Percentiles rank a stretch among this genome's conserved stretches.
Conservation (phyloP, 64 coral and sea anemone species). For the Trachythela sp. region DNA sequence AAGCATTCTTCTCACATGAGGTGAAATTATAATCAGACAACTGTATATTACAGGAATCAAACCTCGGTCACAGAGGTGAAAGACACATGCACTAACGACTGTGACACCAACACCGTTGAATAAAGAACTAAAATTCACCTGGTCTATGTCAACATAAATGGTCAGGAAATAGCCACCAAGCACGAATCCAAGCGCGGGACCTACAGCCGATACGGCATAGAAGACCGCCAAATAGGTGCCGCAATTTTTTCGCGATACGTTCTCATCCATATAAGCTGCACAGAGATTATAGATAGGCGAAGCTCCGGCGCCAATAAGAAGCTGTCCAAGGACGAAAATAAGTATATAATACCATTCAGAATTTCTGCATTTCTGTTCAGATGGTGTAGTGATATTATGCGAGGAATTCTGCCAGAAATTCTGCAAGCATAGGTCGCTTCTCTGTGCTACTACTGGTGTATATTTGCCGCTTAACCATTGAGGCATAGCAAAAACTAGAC, state of each 20-base stretch:
- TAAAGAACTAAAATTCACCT: constrained; percentile 43
- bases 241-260: constrained; percentile 66
- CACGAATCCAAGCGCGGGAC: constrained; percentile 77
- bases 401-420: constrained; percentile 24
- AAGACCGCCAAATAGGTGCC: constrained; percentile 83
- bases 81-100: no score
- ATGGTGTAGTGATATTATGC: background rate
- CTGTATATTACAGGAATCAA: no score
- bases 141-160: constrained; percentile 74
- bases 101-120: no score
- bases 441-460: constrained; percentile 34
- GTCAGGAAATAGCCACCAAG: constrained; percentile 74
- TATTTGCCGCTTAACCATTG: constrained; percentile 68
- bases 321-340: constrained; percentile 76
- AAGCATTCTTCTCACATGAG: no score
- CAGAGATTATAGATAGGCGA: constrained; percentile 87
- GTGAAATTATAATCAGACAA: no score
- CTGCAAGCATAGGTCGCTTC: constrained; percentile 46
- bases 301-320: constrained; percentile 84
- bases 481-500: constrained; percentile 85
- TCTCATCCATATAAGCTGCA: constrained; percentile 77
- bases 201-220: constrained; percentile 73
- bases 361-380: constrained; percentile 51
- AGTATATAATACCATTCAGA: constrained; percentile 81
- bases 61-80: no score